Evolutionary conservation across 2,888 invertebrate genomes (phyloP), one percentile per base, ranked within the genome.

Genomic region (Lucinisca nassula): DNA sequence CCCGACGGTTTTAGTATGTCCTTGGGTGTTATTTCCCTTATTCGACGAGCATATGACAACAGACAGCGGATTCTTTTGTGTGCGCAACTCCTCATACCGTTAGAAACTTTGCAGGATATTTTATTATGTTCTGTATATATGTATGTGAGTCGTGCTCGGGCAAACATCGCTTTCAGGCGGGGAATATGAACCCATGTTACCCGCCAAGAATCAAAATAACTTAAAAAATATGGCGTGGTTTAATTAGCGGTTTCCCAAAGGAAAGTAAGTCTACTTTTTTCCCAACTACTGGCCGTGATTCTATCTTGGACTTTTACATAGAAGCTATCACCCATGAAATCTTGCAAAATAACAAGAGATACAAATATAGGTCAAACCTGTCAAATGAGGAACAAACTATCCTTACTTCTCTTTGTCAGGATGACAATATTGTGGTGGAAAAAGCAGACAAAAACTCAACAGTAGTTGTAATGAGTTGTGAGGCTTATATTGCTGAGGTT

Each of bases 301-400:
- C 72, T 38, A 51, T 35, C 40, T 55, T 83, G 38, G 78, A 78
- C 21, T 83, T 83, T 55, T 83, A 83, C 37, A 72, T 83, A 27
- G 78, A 77, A 17, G 82, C 78, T 38, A 78, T 78, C 35, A 76
- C 76, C 17, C 72, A 83, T 10, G 72, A 83, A 72, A 72, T 83
- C n/a, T 70, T 83, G 30, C 51, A 78, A 55, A 35, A 51, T 37
- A 55, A 72, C 21, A 55, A 38, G 35, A 70, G 30, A 27, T 38
- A 55, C 24, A 83, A 58, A 55, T 38, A 70, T 24, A 49, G 21
- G 8, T 49, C 77, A 30, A 83, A 83, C 35, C 35, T 83, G 27
- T 78, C 82, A 10, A 24, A 17, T 37, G 58, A 49, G 24, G 82
- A 83, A 55, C 78, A 38, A 30, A 55, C 6, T 70, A 51, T 74